Percentiles rank a stretch among this genome's conserved stretches.
Evolutionary conservation across 2,888 invertebrate species (phyloP).

Genomic region (Zaprionus obscuricornis): DNA sequence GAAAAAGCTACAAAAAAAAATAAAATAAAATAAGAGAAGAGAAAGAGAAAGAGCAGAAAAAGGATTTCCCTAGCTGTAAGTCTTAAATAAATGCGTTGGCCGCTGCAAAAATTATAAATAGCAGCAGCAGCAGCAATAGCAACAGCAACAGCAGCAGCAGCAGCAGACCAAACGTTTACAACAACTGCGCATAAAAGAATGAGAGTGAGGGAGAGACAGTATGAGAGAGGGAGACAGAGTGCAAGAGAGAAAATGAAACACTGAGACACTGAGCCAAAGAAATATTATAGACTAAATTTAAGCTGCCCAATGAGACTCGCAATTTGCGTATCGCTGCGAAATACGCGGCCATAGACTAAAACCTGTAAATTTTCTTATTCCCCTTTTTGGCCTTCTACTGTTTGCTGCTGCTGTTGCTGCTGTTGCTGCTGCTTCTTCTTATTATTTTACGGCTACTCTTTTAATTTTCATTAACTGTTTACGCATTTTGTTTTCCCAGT

Average conservation of each 20-base stretch:
- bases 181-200: constrained; percentile 40
- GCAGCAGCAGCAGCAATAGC: constrained; percentile 24
- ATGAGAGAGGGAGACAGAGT: no score
- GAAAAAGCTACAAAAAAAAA: not conserved
- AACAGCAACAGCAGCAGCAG: no score
- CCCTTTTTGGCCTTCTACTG: no score
- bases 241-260: no score
- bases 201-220: no score
- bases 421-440: no score
- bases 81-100: constrained; percentile 33
- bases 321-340: no score
- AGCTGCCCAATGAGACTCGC: constrained; percentile 45
- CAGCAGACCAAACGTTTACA: not conserved
- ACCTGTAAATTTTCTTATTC: no score
- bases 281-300: no score
- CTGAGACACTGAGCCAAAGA: not conserved
- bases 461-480: constrained; percentile 46
- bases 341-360: no score
- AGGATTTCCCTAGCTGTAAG: constrained; percentile 36
- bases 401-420: no score
- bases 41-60: not conserved
- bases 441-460: no score
- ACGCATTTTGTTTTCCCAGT: constrained; percentile 33
- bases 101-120: constrained; percentile 18
- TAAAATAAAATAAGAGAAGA: not conserved